Percentiles rank a stretch among this genome's conserved stretches.
Evolutionary conservation across 2,888 invertebrate genomes (phyloP).

Genomic region (Heteropelma amictum): DNA sequence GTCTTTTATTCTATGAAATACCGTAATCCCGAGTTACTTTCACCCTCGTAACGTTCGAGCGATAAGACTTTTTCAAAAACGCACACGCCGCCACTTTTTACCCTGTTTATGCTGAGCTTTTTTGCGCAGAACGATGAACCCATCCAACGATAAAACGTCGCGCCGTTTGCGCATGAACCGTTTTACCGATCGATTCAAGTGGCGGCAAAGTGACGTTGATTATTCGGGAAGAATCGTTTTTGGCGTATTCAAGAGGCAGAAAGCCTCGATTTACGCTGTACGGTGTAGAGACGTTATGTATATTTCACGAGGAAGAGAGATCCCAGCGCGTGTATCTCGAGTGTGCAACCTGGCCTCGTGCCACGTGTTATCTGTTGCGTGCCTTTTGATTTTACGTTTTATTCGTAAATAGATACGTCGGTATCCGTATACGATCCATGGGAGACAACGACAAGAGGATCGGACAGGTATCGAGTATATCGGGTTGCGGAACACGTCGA

Average conservation of each 20-base stretch:
- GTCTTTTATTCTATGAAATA: too few relatives aligned
- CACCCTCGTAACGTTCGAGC: too few relatives aligned
- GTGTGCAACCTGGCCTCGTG: constrained; percentile 52
- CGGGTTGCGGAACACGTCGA: constrained; percentile 51
- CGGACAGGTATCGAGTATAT: constrained; percentile 50
- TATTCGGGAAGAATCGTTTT: constrained; percentile 17
- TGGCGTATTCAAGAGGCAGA: constrained; percentile 13
- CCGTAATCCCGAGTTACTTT: too few relatives aligned
- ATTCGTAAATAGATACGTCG: constrained; percentile 4
- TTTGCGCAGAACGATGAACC: too few relatives aligned
- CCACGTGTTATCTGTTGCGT: constrained; percentile 60
- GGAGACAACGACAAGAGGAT: constrained; percentile 38
- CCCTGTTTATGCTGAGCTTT: too few relatives aligned
- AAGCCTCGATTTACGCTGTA: constrained; percentile 10
- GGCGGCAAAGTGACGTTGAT: constrained; percentile 26
- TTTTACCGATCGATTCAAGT: constrained; percentile 13
- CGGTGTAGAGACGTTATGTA: constrained; percentile 7
- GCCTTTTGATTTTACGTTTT: constrained; percentile 53
- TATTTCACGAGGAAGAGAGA: constrained; percentile 12
- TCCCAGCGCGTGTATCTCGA: constrained; percentile 2
- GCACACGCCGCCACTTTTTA: too few relatives aligned
- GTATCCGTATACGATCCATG: constrained; percentile 3
- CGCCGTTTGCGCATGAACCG: too few relatives aligned
- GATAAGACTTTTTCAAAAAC: too few relatives aligned
- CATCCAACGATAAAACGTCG: too few relatives aligned